Base-by-base conservation (phyloP, 2,888 invertebrate genomes). In the Aphidoletes aphidimyza region DNA sequence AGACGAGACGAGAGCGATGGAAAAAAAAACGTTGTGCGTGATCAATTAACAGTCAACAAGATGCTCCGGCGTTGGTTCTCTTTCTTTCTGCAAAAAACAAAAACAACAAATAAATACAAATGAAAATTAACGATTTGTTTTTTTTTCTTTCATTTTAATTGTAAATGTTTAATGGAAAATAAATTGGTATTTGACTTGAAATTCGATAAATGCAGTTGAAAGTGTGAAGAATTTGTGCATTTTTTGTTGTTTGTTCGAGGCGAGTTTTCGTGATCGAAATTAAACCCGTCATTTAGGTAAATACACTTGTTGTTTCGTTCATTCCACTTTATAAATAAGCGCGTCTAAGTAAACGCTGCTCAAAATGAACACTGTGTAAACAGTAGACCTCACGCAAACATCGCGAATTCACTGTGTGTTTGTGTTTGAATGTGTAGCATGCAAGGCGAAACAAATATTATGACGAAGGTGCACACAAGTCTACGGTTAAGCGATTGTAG, bases 331-430 rank as follows among this genome's bases (percentile, higher is more conserved):
- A 8, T 22, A 22, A 22, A 54, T 17, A 54, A 54, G 5, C 2
- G 22, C 26, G 54, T 54, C 54, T 22, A 26, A 54, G 54, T 11
- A 54, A 54, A 54, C 54, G 22, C 54, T 54, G 54, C 22, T 22
- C 22, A 26, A 26, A 54, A 22, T 54, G 54, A 22, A 11, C 26
- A 54, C 54, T 54, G 54, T 26, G 54, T 26, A 26, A 22, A 54
- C 6, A 54, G 3, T 14, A 54, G 54, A 54, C 54, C 54, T 54
- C 54, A 54, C 54, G 54, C 54, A 54, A 54, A 54, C 54, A 47
- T 19, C n/a, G 26, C 54, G 26, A 47, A 26, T 54, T 6, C 42
- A 42, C 42, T 42, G 6, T 42, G 42, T 42, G 42, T 42, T 6
- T 54, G 54, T 11, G 47, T 2, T 47, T 47, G 8, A n/a, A 47